Conservation (phyloP, 2,888 invertebrate genomes). For the Eudemis profundana region DNA sequence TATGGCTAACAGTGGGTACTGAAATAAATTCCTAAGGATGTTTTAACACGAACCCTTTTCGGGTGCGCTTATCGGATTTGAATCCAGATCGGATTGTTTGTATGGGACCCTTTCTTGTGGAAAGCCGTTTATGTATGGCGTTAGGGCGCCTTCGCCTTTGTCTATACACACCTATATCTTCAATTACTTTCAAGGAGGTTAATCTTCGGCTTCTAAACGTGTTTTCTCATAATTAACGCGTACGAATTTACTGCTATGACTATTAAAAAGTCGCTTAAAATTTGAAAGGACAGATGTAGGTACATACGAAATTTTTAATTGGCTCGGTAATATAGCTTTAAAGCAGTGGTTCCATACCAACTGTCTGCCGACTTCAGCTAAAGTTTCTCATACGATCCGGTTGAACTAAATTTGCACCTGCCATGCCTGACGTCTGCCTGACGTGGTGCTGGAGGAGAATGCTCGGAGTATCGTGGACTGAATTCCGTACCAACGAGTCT, state of each 20-base stretch:
- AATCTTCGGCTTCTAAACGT: conserved; percentile 15
- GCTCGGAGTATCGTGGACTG: too few species aligned
- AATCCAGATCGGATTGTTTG: conserved; percentile 26
- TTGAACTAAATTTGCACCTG: too few species aligned
- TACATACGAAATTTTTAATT: conserved; percentile 4
- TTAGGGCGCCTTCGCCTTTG: conserved; percentile 1
- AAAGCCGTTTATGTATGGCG: background rate
- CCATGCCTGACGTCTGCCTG: too few species aligned
- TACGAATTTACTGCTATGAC: background rate
- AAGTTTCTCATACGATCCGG: too few species aligned
- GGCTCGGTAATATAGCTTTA: conserved; percentile 4
- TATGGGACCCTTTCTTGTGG: conserved; percentile 10
- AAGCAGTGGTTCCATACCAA: background rate
- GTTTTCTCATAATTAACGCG: conserved; percentile 19
- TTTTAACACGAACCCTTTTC: conserved; percentile 28
- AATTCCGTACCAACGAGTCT: too few species aligned
- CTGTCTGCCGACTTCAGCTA: too few species aligned
- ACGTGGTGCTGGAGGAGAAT: too few species aligned
- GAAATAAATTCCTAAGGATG: background rate
- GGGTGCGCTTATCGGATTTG: conserved; percentile 26
- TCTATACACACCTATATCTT: conserved; percentile 4
- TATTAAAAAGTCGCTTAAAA: background rate
- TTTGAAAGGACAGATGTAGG: background rate
- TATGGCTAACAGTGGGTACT: too few species aligned
- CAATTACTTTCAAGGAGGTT: conserved; percentile 4